Percentiles rank a stretch among this genome's conserved stretches.
These are phyloP conservation scores for Kryptopterus vitreolus DNA, from an alignment of 2,797 vertebrate species.

Conservation along the genomic window DNA sequence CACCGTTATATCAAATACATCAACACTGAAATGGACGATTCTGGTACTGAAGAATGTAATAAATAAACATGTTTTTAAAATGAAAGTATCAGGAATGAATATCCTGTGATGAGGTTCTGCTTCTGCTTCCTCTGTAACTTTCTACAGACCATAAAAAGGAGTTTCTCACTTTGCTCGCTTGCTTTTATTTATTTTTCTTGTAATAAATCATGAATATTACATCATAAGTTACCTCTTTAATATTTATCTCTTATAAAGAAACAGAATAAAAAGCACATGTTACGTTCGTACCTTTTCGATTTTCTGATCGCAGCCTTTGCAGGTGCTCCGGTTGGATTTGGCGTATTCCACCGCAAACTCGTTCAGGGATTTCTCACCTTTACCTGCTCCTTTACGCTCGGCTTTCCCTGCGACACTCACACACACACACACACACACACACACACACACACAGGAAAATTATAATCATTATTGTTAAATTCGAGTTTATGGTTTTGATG, in stretches of 20 bases:
- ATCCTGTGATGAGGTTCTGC: neutral
- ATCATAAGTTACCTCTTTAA: neutral
- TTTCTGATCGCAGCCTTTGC: conserved; percentile 93
- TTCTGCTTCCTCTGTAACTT: too few species aligned
- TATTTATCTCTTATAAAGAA: neutral
- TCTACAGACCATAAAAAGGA: too few species aligned
- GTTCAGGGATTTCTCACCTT: conserved; percentile 83
- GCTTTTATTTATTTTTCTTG: too few species aligned
- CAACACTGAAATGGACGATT: neutral
- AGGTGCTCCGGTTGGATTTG: conserved; percentile 96
- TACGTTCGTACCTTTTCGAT: conserved; percentile 88
- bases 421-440: neutral
- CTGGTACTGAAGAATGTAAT: neutral
- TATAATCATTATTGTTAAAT: too few species aligned
- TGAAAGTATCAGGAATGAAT: neutral
- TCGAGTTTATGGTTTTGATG: too few species aligned
- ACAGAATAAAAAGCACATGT: neutral
- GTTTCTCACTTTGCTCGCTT: too few species aligned
- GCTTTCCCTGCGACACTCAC: conserved; percentile 79
- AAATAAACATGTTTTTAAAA: neutral
- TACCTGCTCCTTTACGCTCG: conserved; percentile 75
- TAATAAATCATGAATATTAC: neutral
- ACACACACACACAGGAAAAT: neutral
- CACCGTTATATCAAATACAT: too few species aligned
- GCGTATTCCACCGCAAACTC: conserved; percentile 95